Conservation (phyloP, 2,888 invertebrate species). For the Dastarcus helophoroides region DNA sequence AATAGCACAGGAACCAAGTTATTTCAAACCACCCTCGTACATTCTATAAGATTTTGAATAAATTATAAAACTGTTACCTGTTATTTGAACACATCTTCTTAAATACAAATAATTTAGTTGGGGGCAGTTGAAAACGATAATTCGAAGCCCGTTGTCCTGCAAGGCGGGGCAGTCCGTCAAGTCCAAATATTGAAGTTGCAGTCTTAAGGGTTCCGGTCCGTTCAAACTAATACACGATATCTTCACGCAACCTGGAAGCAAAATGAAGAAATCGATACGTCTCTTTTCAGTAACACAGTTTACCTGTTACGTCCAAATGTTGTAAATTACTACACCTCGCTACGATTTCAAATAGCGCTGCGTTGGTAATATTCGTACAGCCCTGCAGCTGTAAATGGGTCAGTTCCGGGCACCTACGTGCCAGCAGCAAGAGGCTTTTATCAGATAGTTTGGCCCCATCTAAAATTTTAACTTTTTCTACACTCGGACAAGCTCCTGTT, state of each 20-base stretch:
- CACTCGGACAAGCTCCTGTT: conserved; percentile 54
- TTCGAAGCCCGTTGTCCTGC: conserved; percentile 73
- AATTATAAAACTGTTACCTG: conserved; percentile 52
- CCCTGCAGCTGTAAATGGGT: conserved; percentile 70
- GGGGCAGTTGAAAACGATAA: conserved; percentile 77
- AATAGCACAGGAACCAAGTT: no score
- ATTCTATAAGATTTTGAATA: no score
- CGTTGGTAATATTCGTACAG: conserved; percentile 62
- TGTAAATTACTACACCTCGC: conserved; percentile 70
- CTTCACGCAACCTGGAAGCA: conserved; percentile 55
- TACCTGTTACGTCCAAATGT: conserved; percentile 77
- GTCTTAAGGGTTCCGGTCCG: conserved; percentile 50
- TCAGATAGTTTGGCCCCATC: conserved; percentile 65
- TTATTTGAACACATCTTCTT: conserved; percentile 77
- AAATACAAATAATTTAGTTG: conserved; percentile 79
- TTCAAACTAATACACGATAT: conserved; percentile 67
- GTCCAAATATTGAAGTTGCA: conserved; percentile 78
- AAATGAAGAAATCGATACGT: conserved; percentile 9
- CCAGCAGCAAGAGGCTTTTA: conserved; percentile 62
- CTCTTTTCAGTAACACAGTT: conserved; percentile 2
- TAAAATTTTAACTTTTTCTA: conserved; percentile 54
- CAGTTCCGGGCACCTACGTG: conserved; percentile 69
- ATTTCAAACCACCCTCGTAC: no score
- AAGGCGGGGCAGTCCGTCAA: conserved; percentile 80
- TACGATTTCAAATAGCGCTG: conserved; percentile 65